Base-by-base conservation (phyloP, 2,888 invertebrate genomes). In the Odontomyia ornata region DNA sequence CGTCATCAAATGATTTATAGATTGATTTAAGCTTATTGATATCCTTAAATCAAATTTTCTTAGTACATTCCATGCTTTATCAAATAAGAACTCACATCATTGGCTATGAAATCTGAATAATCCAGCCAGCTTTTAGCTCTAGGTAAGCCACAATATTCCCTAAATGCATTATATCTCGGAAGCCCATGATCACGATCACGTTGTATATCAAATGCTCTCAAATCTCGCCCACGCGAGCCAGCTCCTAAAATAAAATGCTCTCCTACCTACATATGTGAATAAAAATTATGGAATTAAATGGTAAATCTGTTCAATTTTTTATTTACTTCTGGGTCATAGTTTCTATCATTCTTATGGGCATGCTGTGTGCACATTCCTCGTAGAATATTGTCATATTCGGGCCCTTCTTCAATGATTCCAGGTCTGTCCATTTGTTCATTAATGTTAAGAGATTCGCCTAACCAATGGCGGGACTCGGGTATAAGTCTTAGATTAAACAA, bases 341-440 rank as follows among this genome's bases (percentile, higher is more conserved):
- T 94, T 80, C 91, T 91, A 85, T 96, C 96, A 78, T 93, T 91
- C 80, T 89, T 90, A 82, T 93, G 91, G 85, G 94, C 91, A 0
- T 92, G 91, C 83, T 96, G 95, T 13, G 91, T 91, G 1, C 92
- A 88, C 82, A 96, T 88, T 7, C 95, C 95, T 86, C 95, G 88
- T 0, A 92, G 89, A 75, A 95, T 88, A 79, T 91, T 91, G 83
- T 94, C 93, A 82, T 94, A 92, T 81, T 89, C 89, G 77, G 88
- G 86, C 36, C 85, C 87, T 43, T 86, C 84, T 81, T 90, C 90
- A 76, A 90, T 84, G 72, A 90, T 85, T 60, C 86, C 86, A 5
- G 90, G 90, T 43, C 89, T 85, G 82, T 89, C 89, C 81, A 88
- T 88, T 86, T 88, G 88, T 81, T 89, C 87, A 80, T 88, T 89